Percentiles rank a stretch among this genome's conserved stretches.
phyloP scores from a whole-genome alignment of 2,113 vertebrate genomes.

The Bagarius yarrelli region DNA sequence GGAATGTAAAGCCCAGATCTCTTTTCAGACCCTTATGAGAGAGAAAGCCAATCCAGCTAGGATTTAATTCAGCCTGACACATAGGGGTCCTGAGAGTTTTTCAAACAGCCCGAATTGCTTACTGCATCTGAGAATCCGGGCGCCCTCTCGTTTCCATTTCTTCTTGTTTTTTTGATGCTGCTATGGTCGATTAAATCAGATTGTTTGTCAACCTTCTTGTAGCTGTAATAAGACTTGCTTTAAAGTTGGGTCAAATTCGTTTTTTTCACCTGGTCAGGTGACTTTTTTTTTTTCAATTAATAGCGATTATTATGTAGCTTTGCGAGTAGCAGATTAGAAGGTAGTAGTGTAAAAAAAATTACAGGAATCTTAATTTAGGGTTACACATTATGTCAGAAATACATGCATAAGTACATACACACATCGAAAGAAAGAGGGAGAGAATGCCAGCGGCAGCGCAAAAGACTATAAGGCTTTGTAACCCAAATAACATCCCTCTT shows the following conservation, averaged over 20 bases:
- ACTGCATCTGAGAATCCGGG: conserved; percentile 66
- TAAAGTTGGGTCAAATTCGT: conserved; percentile 71
- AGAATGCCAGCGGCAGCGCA: conserved; percentile 14
- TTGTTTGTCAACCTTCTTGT: conserved; percentile 66
- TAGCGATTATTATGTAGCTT: background rate
- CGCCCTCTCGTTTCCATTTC: conserved; percentile 70
- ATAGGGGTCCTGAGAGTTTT: conserved; percentile 65
- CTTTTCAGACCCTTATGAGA: conserved; percentile 54
- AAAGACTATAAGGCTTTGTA: conserved; percentile 31
- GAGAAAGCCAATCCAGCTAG: conserved; percentile 42
- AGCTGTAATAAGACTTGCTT: conserved; percentile 70
- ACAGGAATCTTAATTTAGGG: conserved; percentile 30
- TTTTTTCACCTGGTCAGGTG: conserved; percentile 59
- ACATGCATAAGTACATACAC: conserved; percentile 38
- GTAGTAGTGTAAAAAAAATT: conserved; percentile 23
- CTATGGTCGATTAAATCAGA: conserved; percentile 70
- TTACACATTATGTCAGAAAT: conserved; percentile 18
- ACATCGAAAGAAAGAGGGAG: background rate
- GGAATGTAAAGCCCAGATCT: conserved; percentile 13
- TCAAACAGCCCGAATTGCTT: conserved; percentile 68
- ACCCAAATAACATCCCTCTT: conserved; percentile 55
- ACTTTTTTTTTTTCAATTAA: conserved; percentile 40
- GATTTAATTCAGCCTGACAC: conserved; percentile 31
- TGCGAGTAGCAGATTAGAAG: conserved; percentile 12
- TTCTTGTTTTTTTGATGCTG: conserved; percentile 64